Percentiles rank a stretch among this genome's conserved stretches.
These are phyloP conservation scores for Resseliella maxima DNA, from an alignment of 2,888 invertebrate genomes.

Conservation along the genomic window DNA sequence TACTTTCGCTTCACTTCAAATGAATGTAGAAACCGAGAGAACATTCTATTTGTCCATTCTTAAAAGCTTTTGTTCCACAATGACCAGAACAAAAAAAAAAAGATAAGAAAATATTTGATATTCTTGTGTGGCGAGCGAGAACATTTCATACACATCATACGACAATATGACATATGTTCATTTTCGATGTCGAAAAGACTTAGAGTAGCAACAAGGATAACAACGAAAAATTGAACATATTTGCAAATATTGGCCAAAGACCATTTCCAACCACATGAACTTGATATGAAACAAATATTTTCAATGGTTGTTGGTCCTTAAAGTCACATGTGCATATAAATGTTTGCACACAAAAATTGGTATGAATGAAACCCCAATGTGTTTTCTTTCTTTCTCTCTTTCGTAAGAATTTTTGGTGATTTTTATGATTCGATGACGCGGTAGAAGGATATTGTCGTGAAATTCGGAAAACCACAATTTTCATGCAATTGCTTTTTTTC, in stretches of 20 bases:
- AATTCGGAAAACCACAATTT: slow-evolving; percentile 44
- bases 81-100: background rate
- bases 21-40: background rate
- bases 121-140: background rate
- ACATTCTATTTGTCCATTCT: background rate
- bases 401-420: background rate
- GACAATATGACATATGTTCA: background rate
- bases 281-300: background rate
- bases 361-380: background rate
- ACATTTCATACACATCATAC: background rate
- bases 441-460: background rate
- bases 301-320: background rate
- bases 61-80: slow-evolving; percentile 1
- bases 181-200: too few relatives aligned
- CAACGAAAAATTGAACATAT: slow-evolving; percentile 32
- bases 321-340: slow-evolving; percentile 35
- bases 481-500: slow-evolving; percentile 27
- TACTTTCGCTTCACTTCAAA: background rate
- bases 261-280: background rate
- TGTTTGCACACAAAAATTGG: background rate
- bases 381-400: background rate
- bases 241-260: slow-evolving; percentile 7
- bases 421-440: slow-evolving; percentile 9
- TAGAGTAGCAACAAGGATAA: too few relatives aligned
- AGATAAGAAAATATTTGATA: slow-evolving; percentile 25